phyloP scores from a whole-genome alignment of 2,888 invertebrate genomes.

The Dascillus cervinus region DNA sequence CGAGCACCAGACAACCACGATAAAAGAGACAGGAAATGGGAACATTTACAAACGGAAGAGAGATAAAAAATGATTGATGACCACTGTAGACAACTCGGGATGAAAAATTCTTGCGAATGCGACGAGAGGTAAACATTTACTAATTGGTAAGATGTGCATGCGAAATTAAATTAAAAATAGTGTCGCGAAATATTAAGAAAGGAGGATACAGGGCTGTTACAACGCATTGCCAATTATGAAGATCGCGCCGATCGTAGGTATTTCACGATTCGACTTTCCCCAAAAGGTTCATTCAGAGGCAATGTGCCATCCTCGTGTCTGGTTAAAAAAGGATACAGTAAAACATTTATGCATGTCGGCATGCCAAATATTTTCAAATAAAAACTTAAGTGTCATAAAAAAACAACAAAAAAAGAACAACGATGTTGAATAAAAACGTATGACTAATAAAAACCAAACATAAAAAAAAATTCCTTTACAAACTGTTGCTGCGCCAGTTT shows the following conservation, averaged over 20 bases:
- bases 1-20: constrained; percentile 13
- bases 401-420: no score
- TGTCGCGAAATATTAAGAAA: no score
- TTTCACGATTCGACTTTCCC: constrained; percentile 15
- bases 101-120: constrained; percentile 15
- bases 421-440: no score
- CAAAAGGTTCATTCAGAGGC: constrained; percentile 15
- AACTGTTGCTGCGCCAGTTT: no score
- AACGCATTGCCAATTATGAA: constrained; percentile 14
- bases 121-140: constrained; percentile 14
- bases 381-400: no score
- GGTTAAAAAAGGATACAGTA: no score
- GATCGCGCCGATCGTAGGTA: constrained; percentile 14
- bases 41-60: constrained; percentile 18
- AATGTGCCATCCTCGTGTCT: constrained; percentile 8
- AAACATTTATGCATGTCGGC: no score
- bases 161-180: not conserved
- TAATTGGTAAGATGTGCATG: constrained; percentile 14
- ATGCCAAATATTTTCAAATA: no score
- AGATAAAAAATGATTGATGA: constrained; percentile 22
- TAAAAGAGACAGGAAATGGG: constrained; percentile 18
- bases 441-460: no score
- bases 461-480: no score
- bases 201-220: constrained; percentile 13
- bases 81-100: constrained; percentile 10